A percentile compares a stretch with the other conserved stretches of the same genome.
Conservation (phyloP, 2,797 vertebrate genomes). For the Microhierax caerulescens region DNA sequence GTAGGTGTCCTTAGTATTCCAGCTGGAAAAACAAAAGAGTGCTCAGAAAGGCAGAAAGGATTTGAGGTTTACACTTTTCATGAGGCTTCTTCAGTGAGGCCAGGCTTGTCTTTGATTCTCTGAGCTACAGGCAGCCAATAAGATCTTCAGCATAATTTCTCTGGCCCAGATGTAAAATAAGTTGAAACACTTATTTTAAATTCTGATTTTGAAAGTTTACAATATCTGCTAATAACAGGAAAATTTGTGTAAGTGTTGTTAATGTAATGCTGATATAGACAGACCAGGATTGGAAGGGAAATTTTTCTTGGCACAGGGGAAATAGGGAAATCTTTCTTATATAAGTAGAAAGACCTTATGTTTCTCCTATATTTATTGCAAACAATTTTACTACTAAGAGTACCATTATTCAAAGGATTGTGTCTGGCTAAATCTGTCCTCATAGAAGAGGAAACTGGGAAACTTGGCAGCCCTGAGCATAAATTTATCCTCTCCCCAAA, state of each 20-base stretch:
- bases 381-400: background rate
- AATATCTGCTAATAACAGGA: background rate
- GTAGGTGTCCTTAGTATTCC: background rate
- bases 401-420: background rate
- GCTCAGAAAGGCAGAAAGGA: background rate
- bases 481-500: background rate
- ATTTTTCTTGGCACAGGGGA: background rate
- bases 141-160: background rate
- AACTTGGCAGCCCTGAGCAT: background rate
- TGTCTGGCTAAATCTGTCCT: background rate
- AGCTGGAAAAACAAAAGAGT: background rate
- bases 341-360: background rate
- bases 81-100: background rate
- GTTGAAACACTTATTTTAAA: background rate
- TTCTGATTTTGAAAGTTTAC: background rate
- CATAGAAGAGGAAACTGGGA: background rate
- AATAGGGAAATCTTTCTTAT: background rate
- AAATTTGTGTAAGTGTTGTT: background rate
- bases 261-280: background rate
- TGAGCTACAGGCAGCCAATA: background rate
- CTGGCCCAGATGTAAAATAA: background rate
- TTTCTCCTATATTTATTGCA: background rate
- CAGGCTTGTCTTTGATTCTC: background rate
- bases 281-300: background rate
- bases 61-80: background rate